Evolutionary conservation across 2,888 invertebrate species (phyloP).

Genomic region (Ophraella communa): DNA sequence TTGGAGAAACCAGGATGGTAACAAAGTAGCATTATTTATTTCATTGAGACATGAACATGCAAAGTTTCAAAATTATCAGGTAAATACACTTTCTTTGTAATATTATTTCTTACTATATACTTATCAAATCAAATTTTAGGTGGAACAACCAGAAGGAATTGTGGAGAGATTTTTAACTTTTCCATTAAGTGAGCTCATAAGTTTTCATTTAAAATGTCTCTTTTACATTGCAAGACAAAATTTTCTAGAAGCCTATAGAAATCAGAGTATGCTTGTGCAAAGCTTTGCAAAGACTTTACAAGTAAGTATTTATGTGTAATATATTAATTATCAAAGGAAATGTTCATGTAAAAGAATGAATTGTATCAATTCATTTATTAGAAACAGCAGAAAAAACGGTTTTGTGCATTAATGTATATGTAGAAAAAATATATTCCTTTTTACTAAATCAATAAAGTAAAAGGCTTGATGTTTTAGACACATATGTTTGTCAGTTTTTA

Average conservation of each 20-base stretch:
- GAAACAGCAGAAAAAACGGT: no score
- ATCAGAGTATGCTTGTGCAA: constrained; percentile 80
- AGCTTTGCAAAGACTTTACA: constrained; percentile 77
- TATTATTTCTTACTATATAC: neutral
- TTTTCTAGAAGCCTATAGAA: constrained; percentile 74
- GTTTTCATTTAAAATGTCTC: constrained; percentile 75
- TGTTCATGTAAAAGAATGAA: no score
- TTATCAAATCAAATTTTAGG: constrained; percentile 30
- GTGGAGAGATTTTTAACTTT: constrained; percentile 74
- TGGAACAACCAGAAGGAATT: constrained; percentile 73
- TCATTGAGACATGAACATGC: constrained; percentile 77
- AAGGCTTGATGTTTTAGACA: no score
- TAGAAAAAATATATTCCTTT: no score
- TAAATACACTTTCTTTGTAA: neutral
- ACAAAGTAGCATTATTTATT: constrained; percentile 65
- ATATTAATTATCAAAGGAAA: neutral
- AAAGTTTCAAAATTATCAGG: constrained; percentile 70
- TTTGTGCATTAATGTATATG: no score
- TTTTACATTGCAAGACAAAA: constrained; percentile 62
- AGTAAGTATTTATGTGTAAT: neutral
- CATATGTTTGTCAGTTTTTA: no score
- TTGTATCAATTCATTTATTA: no score
- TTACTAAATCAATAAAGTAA: no score
- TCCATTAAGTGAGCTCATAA: constrained; percentile 78
- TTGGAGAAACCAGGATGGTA: constrained; percentile 70